Evolutionary conservation across 2,888 invertebrate genomes (phyloP).

Genomic region (Himalopsyche japonica): DNA sequence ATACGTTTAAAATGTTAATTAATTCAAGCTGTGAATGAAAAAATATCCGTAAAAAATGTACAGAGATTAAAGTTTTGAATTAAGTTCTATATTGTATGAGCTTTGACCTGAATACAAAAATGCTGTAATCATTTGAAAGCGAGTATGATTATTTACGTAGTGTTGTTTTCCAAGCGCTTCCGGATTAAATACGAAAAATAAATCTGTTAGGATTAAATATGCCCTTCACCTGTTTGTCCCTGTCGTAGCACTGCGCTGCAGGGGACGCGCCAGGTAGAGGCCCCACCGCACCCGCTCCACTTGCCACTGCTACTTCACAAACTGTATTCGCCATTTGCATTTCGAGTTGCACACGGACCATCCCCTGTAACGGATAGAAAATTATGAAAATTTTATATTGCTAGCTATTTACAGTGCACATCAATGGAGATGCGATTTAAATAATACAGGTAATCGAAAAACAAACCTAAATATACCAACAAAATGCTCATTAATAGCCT

Average conservation of each 20-base stretch:
- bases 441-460: too few relatives aligned
- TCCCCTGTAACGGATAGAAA: constrained; percentile 46
- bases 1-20: too few relatives aligned
- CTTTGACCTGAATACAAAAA: neutral
- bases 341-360: constrained; percentile 70
- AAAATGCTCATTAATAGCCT: too few relatives aligned
- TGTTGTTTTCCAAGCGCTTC: neutral
- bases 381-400: neutral
- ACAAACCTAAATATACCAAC: too few relatives aligned
- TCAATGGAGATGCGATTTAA: too few relatives aligned
- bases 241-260: constrained; percentile 71
- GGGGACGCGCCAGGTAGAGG: constrained; percentile 62
- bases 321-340: constrained; percentile 73
- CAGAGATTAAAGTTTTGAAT: too few relatives aligned
- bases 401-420: neutral
- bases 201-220: neutral
- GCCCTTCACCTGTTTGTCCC: constrained; percentile 66
- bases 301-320: constrained; percentile 60
- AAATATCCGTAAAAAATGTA: too few relatives aligned
- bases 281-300: constrained; percentile 52
- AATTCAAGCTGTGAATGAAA: too few relatives aligned
- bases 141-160: neutral
- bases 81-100: too few relatives aligned
- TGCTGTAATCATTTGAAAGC: neutral
- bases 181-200: neutral